Percentiles rank a stretch among this genome's conserved stretches.
Conservation (phyloP, 2,113 vertebrate species). For the Oophaga pumilio region DNA sequence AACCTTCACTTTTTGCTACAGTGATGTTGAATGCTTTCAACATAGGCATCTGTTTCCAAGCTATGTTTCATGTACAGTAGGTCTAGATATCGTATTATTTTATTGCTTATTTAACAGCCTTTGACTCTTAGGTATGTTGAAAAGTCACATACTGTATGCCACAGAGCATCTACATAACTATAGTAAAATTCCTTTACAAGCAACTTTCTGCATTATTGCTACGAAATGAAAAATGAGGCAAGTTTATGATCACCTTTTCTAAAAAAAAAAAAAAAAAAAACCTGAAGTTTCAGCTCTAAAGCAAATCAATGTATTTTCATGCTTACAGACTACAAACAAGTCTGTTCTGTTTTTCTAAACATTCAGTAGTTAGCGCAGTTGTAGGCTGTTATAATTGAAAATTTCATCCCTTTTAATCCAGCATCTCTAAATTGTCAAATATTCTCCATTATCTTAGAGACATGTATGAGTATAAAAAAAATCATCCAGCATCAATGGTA, state of each 20-base stretch:
- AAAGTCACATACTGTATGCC: neutral
- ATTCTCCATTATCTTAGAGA: no score
- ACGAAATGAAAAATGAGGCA: neutral
- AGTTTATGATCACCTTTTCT: neutral
- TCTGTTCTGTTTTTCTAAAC: no score
- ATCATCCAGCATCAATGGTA: no score
- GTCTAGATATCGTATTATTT: conserved; percentile 17
- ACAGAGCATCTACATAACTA: neutral
- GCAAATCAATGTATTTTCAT: neutral
- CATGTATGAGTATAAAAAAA: no score
- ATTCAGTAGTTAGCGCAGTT: no score
- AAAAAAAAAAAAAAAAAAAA: neutral
- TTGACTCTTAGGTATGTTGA: neutral
- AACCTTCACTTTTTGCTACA: no score
- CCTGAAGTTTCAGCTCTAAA: neutral
- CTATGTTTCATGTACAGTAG: conserved; percentile 6
- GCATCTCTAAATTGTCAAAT: no score
- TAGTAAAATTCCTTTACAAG: neutral
- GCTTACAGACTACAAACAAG: no score
- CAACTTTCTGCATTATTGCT: neutral
- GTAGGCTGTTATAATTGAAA: no score
- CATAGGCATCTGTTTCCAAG: neutral
- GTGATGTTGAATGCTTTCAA: neutral
- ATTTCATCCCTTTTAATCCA: no score
- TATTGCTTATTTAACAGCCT: neutral